Conservation (phyloP, 2,113 vertebrate species). For the Nibea coibor region DNA sequence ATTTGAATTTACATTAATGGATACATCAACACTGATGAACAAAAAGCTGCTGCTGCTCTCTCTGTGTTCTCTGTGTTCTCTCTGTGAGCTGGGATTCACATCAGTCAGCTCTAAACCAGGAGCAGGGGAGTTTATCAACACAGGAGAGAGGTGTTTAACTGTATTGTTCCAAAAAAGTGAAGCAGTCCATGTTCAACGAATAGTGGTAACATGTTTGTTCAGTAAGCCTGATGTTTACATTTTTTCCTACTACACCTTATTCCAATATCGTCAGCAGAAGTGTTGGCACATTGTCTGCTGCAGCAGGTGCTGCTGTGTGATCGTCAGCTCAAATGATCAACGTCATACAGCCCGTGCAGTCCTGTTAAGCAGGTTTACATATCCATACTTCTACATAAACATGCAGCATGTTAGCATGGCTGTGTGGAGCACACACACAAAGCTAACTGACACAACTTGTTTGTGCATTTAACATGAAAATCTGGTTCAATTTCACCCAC, state of each 20-base stretch:
- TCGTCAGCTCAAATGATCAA: background rate
- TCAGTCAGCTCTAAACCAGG: background rate
- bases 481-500: constrained; percentile 11
- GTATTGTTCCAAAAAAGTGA: background rate
- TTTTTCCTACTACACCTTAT: background rate
- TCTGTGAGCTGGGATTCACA: background rate
- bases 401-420: background rate
- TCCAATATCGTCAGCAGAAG: background rate
- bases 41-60: background rate
- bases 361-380: constrained; percentile 1
- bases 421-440: background rate
- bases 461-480: no score
- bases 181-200: background rate
- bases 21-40: background rate
- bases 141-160: background rate
- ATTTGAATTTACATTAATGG: background rate
- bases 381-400: background rate
- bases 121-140: background rate
- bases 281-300: no score
- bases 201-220: background rate
- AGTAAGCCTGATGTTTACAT: background rate
- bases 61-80: no score
- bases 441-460: background rate
- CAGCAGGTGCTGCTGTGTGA: background rate
- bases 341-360: background rate